These are phyloP conservation scores for Nilaparvata lugens DNA, from an alignment of 1,140 invertebrate species.

Conservation along the genomic window DNA sequence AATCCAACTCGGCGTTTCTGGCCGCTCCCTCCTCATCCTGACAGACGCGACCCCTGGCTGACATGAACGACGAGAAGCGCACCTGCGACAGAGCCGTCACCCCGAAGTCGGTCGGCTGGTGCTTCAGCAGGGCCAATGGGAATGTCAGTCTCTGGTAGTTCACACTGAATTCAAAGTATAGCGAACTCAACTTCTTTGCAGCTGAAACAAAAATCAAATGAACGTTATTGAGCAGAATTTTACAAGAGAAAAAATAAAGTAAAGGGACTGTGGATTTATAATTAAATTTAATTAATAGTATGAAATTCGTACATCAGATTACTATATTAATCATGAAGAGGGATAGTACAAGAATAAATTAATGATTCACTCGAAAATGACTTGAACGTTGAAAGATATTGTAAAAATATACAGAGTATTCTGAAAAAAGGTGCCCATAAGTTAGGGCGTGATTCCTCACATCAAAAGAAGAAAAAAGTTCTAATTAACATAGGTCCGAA, in stretches of 20 bases:
- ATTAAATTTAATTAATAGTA: background rate
- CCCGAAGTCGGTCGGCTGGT: conserved; percentile 42
- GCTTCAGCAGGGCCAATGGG: conserved; percentile 38
- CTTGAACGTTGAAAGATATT: too few species aligned
- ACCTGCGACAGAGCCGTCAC: conserved; percentile 36
- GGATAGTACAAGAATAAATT: too few species aligned
- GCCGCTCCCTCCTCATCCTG: conserved; percentile 31
- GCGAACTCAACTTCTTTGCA: conserved; percentile 34
- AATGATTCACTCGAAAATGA: too few species aligned
- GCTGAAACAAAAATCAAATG: conserved; percentile 34
- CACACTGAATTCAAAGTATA: conserved; percentile 41
- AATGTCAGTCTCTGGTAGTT: conserved; percentile 42
- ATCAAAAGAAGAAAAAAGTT: too few species aligned
- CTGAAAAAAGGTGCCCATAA: too few species aligned
- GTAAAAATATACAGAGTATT: too few species aligned
- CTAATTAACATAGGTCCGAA: too few species aligned
- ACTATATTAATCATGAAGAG: too few species aligned
- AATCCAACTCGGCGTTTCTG: conserved; percentile 46
- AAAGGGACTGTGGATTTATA: background rate
- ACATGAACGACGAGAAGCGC: conserved; percentile 24
- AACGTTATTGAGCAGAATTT: too few species aligned
- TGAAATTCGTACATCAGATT: background rate
- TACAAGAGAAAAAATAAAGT: background rate
- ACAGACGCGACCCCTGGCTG: conserved; percentile 26
- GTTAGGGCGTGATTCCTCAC: too few species aligned